A percentile compares a stretch with the other conserved stretches of the same genome.
phyloP scores from a whole-genome alignment of 2,888 invertebrate genomes.

The Acrocyrtus sp. region DNA sequence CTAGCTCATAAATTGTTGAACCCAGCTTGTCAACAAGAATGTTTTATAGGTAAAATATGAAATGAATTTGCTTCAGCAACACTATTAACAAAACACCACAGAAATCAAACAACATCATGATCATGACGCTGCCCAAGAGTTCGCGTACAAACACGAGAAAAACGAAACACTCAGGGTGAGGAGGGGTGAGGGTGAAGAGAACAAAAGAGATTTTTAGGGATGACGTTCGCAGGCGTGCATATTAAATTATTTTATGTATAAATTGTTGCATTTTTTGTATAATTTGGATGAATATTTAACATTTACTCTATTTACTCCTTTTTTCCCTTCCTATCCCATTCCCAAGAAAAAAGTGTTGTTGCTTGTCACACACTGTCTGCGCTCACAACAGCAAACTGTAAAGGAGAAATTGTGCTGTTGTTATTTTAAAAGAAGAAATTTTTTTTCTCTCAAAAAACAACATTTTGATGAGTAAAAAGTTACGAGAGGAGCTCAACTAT shows the following conservation, averaged over 20 bases:
- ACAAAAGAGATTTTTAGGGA: conserved; percentile 20
- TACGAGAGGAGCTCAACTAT: not conserved
- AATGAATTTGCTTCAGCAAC: too few species aligned
- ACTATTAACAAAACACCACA: too few species aligned
- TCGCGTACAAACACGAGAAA: too few species aligned
- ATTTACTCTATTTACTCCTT: conserved; percentile 11
- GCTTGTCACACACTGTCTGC: too few species aligned
- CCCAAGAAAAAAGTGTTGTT: not conserved
- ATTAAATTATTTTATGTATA: conserved; percentile 27
- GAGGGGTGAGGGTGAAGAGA: too few species aligned
- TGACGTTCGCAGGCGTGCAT: conserved; percentile 30
- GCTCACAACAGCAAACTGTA: not conserved
- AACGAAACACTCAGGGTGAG: too few species aligned
- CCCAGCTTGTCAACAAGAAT: conserved; percentile 30
- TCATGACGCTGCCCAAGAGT: too few species aligned
- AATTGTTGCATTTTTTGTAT: conserved; percentile 20
- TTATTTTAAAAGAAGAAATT: not conserved
- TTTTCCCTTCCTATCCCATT: not conserved
- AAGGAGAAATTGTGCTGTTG: not conserved
- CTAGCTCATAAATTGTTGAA: conserved; percentile 42
- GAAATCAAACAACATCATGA: too few species aligned
- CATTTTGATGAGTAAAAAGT: not conserved
- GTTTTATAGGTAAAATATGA: not conserved
- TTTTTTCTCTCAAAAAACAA: not conserved
- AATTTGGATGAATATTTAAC: too few species aligned